A percentile compares a stretch with the other conserved stretches of the same genome.
Conservation (phyloP, 2,113 vertebrate genomes). For the Emberiza fucata region DNA sequence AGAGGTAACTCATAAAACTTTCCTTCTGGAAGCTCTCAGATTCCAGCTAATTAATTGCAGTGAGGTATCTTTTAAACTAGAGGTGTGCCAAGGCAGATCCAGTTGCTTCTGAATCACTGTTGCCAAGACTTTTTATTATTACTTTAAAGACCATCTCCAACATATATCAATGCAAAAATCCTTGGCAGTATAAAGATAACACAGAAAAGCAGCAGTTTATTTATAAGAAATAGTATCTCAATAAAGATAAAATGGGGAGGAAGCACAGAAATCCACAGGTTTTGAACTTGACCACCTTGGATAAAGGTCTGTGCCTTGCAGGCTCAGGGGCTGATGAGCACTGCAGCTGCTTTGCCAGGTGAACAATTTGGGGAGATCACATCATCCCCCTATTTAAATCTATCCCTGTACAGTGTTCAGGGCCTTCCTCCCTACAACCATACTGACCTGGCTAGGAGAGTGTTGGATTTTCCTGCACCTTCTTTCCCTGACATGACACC, state of each 20-base stretch:
- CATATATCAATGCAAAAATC: background rate
- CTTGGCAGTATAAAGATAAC: background rate
- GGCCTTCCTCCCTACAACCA: background rate
- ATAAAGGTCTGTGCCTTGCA: background rate
- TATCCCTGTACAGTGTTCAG: background rate
- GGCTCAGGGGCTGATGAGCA: background rate
- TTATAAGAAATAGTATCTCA: background rate
- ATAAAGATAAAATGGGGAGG: background rate
- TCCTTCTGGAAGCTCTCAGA: slow-evolving; percentile 48
- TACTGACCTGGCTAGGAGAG: background rate
- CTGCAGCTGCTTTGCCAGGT: background rate
- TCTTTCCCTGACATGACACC: background rate
- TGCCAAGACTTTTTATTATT: slow-evolving; percentile 35
- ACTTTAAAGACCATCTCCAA: background rate
- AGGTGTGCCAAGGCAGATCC: slow-evolving; percentile 22
- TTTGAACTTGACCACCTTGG: background rate
- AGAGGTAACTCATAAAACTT: slow-evolving; percentile 50
- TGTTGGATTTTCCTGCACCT: background rate
- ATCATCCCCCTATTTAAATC: background rate
- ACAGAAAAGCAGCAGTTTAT: background rate
- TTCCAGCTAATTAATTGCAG: slow-evolving; percentile 57
- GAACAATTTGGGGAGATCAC: background rate
- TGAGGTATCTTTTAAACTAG: slow-evolving; percentile 28
- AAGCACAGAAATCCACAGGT: background rate
- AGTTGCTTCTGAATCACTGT: background rate